Evolutionary conservation across 2,797 vertebrate species (phyloP).

Genomic region (Epinephelus coioides): DNA sequence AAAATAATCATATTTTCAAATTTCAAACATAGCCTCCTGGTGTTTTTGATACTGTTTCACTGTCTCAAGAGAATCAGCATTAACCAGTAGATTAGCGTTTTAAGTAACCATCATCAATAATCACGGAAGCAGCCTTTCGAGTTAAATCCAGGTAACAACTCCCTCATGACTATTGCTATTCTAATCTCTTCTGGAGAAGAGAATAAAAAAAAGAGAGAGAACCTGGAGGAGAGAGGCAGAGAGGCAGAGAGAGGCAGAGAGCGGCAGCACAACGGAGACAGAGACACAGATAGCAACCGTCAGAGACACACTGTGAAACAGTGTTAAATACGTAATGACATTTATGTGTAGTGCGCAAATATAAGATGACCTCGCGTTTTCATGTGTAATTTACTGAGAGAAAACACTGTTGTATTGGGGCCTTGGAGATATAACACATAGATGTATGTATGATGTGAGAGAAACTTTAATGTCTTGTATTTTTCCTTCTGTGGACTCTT

Average conservation of each 20-base stretch:
- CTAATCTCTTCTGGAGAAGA: constrained; percentile 38
- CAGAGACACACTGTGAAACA: constrained; percentile 23
- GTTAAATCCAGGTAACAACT: constrained; percentile 59
- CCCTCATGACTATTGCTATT: constrained; percentile 42
- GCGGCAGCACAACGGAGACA: constrained; percentile 8
- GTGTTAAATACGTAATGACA: constrained; percentile 50
- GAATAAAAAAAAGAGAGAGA: constrained; percentile 2
- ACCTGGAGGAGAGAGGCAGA: neutral
- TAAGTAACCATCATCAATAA: constrained; percentile 38
- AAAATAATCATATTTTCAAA: neutral
- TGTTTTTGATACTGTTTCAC: constrained; percentile 16
- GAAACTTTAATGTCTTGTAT: neutral
- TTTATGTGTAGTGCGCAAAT: constrained; percentile 34
- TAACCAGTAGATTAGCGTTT: constrained; percentile 48
- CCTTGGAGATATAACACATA: constrained; percentile 9
- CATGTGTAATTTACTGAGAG: constrained; percentile 36
- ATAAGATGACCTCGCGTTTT: constrained; percentile 15
- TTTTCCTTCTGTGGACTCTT: neutral
- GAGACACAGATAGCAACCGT: constrained; percentile 13
- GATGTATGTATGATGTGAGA: constrained; percentile 17
- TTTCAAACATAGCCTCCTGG: neutral
- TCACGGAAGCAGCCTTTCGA: constrained; percentile 32
- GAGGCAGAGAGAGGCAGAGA: neutral
- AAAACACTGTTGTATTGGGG: constrained; percentile 13
- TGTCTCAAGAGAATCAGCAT: constrained; percentile 33